Evolutionary conservation across 2,797 vertebrate species (phyloP), one percentile per base, ranked within the genome.

Genomic region (Heliangelus exortis): DNA sequence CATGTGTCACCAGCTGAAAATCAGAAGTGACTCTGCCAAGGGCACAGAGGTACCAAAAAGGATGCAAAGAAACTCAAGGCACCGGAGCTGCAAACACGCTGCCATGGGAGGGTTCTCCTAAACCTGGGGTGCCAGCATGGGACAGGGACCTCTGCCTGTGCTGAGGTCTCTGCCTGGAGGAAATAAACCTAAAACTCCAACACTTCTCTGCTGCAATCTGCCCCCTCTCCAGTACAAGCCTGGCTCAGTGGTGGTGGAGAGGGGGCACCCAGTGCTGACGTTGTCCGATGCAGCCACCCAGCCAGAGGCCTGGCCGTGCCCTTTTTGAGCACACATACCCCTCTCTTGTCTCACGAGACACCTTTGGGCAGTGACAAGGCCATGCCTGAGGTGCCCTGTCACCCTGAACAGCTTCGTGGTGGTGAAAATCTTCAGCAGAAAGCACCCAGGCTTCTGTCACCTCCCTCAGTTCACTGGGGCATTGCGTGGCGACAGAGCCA

Each of bases 101-200:
- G 50, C 74, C 20, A 41, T 6, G 21, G 22, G 48, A 55, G 50
- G 47, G 22, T 39, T 25, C 87, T 59, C 53, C 23, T 9, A 77
- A 34, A n/a, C 28, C 31, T 17, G 26, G 8, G 0, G 66, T 43
- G 53, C 29, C 0, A 0, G 11, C 1, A 0, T 1, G 1, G 75
- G 57, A 45, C 1, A 0, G 28, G 23, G 15, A 21, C 28, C 62
- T 90, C 51, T 85, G 41, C 31, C 51, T 57, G 61, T 4, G 1
- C 3, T 10, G 9, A 47, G 26, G n/a, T 3, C 47, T 73, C 65
- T 53, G 33, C 31, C 83, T 58, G 11, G 11, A 6, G 28, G 36
- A 89, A 39, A 12, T 34, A 4, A 72, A 80, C 45, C 9, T 6
- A 17, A 83, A 77, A 61, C 26, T 33, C 8, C 0, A 39, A 26